phyloP scores from a whole-genome alignment of 2,113 vertebrate species.

The Lampris incognitus region DNA sequence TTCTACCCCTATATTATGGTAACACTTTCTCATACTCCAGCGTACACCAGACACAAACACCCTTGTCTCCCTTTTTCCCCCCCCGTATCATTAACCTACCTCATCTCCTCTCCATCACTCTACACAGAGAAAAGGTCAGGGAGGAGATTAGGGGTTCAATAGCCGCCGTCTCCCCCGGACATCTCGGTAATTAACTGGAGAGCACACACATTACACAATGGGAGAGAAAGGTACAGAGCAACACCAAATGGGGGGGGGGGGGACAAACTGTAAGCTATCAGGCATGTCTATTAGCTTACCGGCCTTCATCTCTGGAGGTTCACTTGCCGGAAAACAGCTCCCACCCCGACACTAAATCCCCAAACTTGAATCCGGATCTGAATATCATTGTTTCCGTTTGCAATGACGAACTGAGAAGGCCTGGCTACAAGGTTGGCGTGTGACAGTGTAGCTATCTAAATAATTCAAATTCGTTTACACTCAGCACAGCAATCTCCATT shows the following conservation, averaged over 20 bases:
- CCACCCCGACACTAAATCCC: background rate
- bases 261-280: background rate
- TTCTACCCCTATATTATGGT: no score
- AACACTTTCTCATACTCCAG: no score
- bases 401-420: no score
- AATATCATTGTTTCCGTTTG: background rate
- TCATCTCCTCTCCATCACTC: background rate
- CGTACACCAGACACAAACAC: no score
- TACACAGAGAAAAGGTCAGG: slow-evolving; percentile 70
- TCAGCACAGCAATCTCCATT: no score
- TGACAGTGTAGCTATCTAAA: no score
- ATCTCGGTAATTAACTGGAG: slow-evolving; percentile 69
- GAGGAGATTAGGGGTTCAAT: slow-evolving; percentile 49
- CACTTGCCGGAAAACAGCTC: background rate
- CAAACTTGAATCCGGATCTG: background rate
- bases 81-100: no score
- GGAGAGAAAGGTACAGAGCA: slow-evolving; percentile 34
- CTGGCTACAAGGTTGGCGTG: no score
- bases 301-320: background rate
- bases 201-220: slow-evolving; percentile 64
- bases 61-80: no score
- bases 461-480: no score
- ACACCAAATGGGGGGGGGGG: slow-evolving; percentile 50
- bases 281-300: background rate
- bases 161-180: slow-evolving; percentile 48